Evolutionary conservation across 2,888 invertebrate genomes (phyloP), one percentile per base, ranked within the genome.

Genomic region (Odontomyia ornata): DNA sequence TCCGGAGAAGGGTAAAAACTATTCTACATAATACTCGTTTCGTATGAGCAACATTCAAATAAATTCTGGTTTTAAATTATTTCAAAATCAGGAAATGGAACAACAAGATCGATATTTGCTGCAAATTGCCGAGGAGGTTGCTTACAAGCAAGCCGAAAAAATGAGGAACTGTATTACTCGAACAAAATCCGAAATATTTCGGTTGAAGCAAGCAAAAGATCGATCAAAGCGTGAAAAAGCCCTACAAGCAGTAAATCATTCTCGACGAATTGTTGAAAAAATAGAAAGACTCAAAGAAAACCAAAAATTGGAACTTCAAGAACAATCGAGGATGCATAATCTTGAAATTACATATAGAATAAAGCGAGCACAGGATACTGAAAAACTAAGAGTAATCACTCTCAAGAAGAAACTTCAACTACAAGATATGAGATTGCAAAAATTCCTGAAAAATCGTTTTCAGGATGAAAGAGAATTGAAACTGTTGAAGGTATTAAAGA

Each of bases 341-440:
- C 80, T 83, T 79, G 81, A 80, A 0, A 81, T 84, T 1, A 79
- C 83, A 76, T 82, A 83, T 28, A 82, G 83, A 56, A 79, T 82
- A 15, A 81, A 82, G 18, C 73, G 81, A 9, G 81, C 82, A 15
- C 75, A 80, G 43, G 86, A 87, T 78, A 57, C 84, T 52, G 82
- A 83, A 77, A 82, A 84, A 4, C 85, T 84, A 28, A 81, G 83
- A 13, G 69, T 86, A 11, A 86, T 86, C 30, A 82, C 82, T n/a
- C 76, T 84, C 2, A 86, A 86, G 79, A 86, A 85, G 76, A 78
- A 82, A 15, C 82, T 83, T 30, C 83, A 84, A 72, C 83, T 83
- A 25, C 85, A 85, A 52, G 83, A 82, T 65, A 83, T 84, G 43
- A 82, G 85, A 1, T 79, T 83, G 1, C 81, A 83, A n/a, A 83